Evolutionary conservation across 2,113 vertebrate genomes (phyloP).

Genomic region (Gopherus flavomarginatus): DNA sequence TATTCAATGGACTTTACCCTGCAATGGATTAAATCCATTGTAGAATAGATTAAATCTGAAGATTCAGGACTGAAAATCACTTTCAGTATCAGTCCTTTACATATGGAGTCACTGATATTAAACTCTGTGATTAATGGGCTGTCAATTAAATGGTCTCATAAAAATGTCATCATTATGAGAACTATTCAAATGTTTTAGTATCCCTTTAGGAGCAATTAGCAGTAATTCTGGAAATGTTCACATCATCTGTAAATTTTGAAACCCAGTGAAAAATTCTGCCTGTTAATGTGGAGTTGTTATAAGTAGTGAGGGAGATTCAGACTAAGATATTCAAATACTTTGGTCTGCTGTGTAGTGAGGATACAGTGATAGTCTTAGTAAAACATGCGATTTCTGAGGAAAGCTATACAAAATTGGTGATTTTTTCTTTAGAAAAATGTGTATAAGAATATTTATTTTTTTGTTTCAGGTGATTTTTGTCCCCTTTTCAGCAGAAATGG

Average conservation of each 20-base stretch:
- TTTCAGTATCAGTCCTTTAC: rapidly evolving
- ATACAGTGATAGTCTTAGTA: not conserved
- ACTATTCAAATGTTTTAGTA: rapidly evolving
- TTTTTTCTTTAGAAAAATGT: not conserved
- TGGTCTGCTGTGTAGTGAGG: not conserved
- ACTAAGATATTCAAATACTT: not conserved
- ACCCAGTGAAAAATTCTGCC: not conserved
- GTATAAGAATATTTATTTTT: not conserved
- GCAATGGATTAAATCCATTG: not conserved
- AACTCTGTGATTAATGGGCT: not conserved
- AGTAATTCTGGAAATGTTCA: not conserved
- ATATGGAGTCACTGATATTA: rapidly evolving
- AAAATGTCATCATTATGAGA: not conserved
- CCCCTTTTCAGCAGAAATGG: not conserved
- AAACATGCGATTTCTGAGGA: not conserved
- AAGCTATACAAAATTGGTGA: not conserved
- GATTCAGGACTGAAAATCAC: rapidly evolving
- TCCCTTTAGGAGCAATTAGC: not conserved
- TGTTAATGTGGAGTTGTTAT: not conserved
- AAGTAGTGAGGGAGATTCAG: not conserved
- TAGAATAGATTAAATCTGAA: rapidly evolving
- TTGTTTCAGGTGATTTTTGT: not conserved
- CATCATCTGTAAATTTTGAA: not conserved
- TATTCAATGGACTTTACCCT: not conserved
- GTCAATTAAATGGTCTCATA: not conserved